Conservation (phyloP, 2,113 vertebrate species). For the Parotia lawesii region DNA sequence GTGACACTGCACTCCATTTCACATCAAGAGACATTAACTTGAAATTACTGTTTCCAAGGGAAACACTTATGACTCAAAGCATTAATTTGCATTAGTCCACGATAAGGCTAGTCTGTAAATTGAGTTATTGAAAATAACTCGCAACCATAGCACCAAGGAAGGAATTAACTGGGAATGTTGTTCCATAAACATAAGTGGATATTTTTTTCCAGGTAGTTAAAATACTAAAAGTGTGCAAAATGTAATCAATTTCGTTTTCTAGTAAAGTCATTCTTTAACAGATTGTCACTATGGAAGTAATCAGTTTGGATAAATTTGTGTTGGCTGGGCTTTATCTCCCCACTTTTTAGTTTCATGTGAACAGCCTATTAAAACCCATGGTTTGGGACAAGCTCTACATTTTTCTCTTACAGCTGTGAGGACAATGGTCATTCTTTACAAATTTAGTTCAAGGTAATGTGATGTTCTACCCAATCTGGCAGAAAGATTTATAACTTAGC, state of each 20-base stretch:
- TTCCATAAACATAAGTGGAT: constrained; percentile 18
- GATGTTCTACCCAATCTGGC: constrained; percentile 37
- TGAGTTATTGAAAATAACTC: constrained; percentile 64
- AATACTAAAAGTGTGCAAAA: constrained; percentile 43
- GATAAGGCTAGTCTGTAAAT: constrained; percentile 60
- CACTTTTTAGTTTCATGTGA: constrained; percentile 25
- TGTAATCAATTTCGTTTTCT: constrained; percentile 17
- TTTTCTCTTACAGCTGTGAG: constrained; percentile 43
- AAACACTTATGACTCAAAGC: constrained; percentile 66
- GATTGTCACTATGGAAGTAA: constrained; percentile 33
- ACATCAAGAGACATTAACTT: constrained; percentile 65
- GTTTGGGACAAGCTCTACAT: constrained; percentile 39
- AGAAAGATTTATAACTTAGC: constrained; percentile 61
- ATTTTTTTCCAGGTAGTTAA: constrained; percentile 41
- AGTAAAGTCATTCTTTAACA: constrained; percentile 24
- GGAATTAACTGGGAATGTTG: constrained; percentile 48
- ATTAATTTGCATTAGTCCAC: constrained; percentile 63
- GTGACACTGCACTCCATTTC: constrained; percentile 65
- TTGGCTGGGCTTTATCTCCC: constrained; percentile 10
- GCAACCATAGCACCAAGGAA: constrained; percentile 38
- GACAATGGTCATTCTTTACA: constrained; percentile 63
- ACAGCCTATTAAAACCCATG: constrained; percentile 17
- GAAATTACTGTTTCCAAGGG: constrained; percentile 66
- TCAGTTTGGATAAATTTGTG: constrained; percentile 31
- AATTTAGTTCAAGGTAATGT: constrained; percentile 61